Evolutionary conservation across 2,113 vertebrate species (phyloP).

Genomic region (Vulpes ferrilata): DNA sequence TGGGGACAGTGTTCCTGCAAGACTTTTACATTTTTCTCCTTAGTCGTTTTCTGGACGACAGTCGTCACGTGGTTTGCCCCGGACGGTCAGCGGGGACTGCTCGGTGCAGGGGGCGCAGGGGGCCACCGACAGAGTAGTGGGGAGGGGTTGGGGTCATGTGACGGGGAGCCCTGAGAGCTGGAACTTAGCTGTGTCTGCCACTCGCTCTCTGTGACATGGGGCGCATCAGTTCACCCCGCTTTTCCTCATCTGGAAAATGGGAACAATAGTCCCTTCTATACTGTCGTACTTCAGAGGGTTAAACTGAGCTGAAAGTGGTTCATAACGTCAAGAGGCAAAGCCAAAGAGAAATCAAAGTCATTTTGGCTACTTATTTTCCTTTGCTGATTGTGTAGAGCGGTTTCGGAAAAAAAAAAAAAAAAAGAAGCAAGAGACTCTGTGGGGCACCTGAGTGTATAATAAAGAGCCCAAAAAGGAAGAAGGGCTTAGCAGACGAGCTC

Average conservation of each 20-base stretch:
- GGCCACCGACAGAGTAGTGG: neutral
- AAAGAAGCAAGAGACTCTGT: neutral
- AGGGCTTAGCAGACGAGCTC: neutral
- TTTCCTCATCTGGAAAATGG: neutral
- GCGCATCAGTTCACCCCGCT: neutral
- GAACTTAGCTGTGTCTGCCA: neutral
- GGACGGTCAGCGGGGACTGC: neutral
- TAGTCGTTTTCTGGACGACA: neutral
- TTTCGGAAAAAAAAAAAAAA: neutral
- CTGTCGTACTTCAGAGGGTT: neutral
- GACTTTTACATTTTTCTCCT: neutral
- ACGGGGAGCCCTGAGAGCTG: neutral
- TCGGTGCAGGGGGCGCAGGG: no score
- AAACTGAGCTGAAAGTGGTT: neutral
- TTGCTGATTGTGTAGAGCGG: neutral
- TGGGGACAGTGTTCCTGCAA: neutral
- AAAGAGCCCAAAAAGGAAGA: neutral
- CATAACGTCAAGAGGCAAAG: neutral
- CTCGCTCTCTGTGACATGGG: neutral
- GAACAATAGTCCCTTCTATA: neutral
- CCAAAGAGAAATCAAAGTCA: neutral
- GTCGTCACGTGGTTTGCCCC: neutral
- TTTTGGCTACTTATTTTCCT: neutral
- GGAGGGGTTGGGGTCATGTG: rapidly evolving
- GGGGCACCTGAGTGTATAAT: neutral